Percentiles rank a stretch among this genome's conserved stretches.
phyloP scores from a whole-genome alignment of 2,797 vertebrate species.

The Poecilia velifera region DNA sequence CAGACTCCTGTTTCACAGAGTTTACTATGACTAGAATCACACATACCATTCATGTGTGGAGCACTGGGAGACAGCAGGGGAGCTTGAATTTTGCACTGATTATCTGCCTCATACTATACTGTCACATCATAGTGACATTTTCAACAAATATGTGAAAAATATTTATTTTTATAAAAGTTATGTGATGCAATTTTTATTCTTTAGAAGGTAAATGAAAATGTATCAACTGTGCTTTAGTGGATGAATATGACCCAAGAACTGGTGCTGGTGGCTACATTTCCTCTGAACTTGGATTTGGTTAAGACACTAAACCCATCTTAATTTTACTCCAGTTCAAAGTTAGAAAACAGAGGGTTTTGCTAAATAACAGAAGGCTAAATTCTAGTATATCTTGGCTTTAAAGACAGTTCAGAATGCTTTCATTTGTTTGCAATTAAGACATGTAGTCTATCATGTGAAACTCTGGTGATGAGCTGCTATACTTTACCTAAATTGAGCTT shows the following conservation, averaged over 20 bases:
- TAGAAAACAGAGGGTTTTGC: neutral
- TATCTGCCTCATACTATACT: too few species aligned
- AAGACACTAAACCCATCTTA: neutral
- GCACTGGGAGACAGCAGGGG: too few species aligned
- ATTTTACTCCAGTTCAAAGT: neutral
- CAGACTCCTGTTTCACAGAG: slow-evolving; percentile 59
- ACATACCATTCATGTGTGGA: neutral
- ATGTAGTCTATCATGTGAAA: neutral
- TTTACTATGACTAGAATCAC: slow-evolving; percentile 29
- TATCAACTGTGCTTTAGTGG: neutral
- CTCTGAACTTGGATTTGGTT: neutral
- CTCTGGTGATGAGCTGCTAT: slow-evolving; percentile 22
- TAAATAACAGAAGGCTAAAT: neutral
- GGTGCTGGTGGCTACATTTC: neutral
- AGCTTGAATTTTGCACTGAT: too few species aligned
- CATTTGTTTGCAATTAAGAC: neutral
- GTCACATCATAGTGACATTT: too few species aligned
- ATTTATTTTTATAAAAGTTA: too few species aligned
- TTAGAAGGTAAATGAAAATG: neutral
- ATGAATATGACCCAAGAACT: neutral
- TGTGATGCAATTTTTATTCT: too few species aligned
- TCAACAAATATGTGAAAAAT: too few species aligned
- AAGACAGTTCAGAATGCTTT: neutral
- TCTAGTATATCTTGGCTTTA: neutral
- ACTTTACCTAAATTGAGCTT: slow-evolving; percentile 95